These are phyloP conservation scores for Physocephala rufipes DNA, from an alignment of 2,888 invertebrate genomes.

Conservation along the genomic window DNA sequence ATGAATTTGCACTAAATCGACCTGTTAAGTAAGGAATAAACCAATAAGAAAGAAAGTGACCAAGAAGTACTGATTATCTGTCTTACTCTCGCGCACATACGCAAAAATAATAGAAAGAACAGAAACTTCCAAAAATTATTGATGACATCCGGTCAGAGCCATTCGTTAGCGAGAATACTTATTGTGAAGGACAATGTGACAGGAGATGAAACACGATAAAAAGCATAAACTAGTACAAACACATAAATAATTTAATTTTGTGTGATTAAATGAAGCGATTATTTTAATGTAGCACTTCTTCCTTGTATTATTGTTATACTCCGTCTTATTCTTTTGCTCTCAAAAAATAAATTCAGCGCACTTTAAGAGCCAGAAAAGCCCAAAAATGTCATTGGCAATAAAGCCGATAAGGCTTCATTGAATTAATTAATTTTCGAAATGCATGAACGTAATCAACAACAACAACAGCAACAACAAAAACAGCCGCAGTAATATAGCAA, in stretches of 20 bases:
- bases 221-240: background rate
- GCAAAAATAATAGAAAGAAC: too few relatives aligned
- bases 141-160: too few relatives aligned
- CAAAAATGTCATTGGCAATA: background rate
- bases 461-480: slow-evolving; percentile 4
- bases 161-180: too few relatives aligned
- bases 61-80: too few relatives aligned
- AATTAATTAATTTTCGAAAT: background rate
- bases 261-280: slow-evolving; percentile 39
- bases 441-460: background rate
- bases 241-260: slow-evolving; percentile 44
- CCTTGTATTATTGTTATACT: background rate
- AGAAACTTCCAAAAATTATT: too few relatives aligned
- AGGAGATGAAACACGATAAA: background rate
- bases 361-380: background rate
- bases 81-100: too few relatives aligned
- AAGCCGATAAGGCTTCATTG: background rate
- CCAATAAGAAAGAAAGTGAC: too few relatives aligned
- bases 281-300: slow-evolving; percentile 38
- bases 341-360: too few relatives aligned
- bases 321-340: too few relatives aligned
- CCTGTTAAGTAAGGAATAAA: too few relatives aligned
- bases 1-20: too few relatives aligned
- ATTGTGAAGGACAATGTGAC: too few relatives aligned
- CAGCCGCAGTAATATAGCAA: background rate